phyloP scores from a whole-genome alignment of 2,797 vertebrate species.

The Tragelaphus oryx region DNA sequence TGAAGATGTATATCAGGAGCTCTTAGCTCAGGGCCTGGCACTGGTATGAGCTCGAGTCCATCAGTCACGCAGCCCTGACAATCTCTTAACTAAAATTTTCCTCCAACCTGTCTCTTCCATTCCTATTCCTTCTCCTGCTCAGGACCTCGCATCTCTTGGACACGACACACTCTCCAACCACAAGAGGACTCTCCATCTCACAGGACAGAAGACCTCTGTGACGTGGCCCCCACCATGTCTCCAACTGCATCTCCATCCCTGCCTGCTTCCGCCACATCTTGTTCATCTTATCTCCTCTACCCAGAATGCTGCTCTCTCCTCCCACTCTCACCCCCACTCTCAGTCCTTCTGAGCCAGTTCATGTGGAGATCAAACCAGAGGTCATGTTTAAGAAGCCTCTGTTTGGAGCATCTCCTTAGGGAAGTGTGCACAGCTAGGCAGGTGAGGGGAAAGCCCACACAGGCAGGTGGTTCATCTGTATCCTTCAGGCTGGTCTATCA shows the following conservation, averaged over 20 bases:
- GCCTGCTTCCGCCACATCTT: not conserved
- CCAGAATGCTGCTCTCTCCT: not conserved
- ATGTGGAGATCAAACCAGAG: not conserved
- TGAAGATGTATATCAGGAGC: not conserved
- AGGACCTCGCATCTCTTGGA: not conserved
- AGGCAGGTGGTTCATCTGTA: not conserved
- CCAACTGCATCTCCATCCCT: not conserved
- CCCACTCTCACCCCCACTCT: not conserved
- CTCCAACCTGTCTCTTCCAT: not conserved
- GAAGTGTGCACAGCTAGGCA: not conserved
- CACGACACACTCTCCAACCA: not conserved
- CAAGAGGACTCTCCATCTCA: not conserved
- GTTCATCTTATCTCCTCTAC: not conserved
- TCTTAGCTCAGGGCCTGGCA: not conserved
- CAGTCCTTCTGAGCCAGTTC: not conserved
- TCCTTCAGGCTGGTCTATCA: not conserved
- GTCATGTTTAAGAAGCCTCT: not conserved
- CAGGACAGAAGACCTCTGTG: not conserved
- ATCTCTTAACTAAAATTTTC: not conserved
- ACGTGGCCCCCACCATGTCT: not conserved
- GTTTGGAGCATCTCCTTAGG: not conserved
- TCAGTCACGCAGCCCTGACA: not conserved
- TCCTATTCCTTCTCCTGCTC: not conserved
- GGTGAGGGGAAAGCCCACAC: not conserved
- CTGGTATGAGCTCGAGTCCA: not conserved